Evolutionary conservation across 1,140 invertebrate species (phyloP).

Genomic region (Halesus radiatus): DNA sequence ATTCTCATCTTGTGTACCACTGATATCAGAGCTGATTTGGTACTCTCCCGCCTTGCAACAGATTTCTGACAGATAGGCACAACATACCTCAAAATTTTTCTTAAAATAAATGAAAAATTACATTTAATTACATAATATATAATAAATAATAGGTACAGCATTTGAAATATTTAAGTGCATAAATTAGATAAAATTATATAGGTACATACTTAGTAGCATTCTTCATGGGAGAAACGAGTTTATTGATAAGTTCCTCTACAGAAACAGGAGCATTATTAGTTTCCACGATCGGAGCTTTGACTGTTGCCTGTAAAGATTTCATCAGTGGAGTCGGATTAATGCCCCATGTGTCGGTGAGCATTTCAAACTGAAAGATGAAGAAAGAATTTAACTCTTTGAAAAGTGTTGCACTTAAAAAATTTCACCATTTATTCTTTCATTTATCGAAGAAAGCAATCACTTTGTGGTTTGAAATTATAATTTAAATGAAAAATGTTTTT

Average conservation of each 20-base stretch:
- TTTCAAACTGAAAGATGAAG: conserved; percentile 73
- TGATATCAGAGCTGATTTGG: conserved; percentile 76
- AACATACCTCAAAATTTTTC: conserved; percentile 40
- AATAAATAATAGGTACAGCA: neutral
- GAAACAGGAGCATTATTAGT: conserved; percentile 45
- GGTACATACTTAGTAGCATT: conserved; percentile 63
- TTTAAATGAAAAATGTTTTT: too few relatives aligned
- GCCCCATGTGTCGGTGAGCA: conserved; percentile 77
- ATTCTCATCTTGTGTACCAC: conserved; percentile 74
- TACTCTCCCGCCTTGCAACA: conserved; percentile 76
- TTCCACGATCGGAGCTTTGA: conserved; percentile 51
- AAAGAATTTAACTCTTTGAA: too few relatives aligned
- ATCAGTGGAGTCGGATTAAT: conserved; percentile 75
- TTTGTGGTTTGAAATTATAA: too few relatives aligned
- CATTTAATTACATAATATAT: neutral
- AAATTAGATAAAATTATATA: too few relatives aligned
- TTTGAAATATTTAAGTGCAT: too few relatives aligned
- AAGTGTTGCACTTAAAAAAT: too few relatives aligned
- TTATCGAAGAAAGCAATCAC: too few relatives aligned
- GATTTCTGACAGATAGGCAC: conserved; percentile 68
- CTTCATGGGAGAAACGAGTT: conserved; percentile 69
- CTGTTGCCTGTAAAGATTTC: conserved; percentile 72
- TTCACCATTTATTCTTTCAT: too few relatives aligned
- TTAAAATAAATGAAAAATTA: conserved; percentile 3
- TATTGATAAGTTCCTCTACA: conserved; percentile 63